Conservation (phyloP, 2,888 invertebrate genomes). For the Terebella lapidaria region DNA sequence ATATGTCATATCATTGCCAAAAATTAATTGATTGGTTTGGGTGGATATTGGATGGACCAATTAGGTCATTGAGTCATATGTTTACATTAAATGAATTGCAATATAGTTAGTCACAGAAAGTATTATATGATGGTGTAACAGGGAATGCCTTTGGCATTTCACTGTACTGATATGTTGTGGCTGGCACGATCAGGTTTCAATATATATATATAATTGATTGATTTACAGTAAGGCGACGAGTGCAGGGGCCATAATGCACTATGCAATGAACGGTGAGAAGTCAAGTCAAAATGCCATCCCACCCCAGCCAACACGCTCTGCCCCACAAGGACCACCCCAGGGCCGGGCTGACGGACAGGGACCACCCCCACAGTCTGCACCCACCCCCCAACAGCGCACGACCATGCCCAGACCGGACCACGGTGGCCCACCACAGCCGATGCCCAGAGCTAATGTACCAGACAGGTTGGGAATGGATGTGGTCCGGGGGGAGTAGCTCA, state of each 20-base stretch:
- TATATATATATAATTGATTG: no score
- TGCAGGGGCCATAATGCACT: constrained; percentile 40
- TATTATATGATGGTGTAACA: no score
- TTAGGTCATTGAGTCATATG: no score
- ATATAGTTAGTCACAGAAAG: no score
- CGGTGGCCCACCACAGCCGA: not conserved
- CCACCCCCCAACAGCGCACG: not conserved
- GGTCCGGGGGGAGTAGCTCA: no score
- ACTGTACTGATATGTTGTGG: no score
- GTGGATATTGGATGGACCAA: no score
- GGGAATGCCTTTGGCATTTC: no score
- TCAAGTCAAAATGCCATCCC: not conserved
- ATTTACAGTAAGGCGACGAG: constrained; percentile 35
- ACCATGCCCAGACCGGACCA: not conserved
- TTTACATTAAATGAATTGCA: no score
- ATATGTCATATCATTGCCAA: no score
- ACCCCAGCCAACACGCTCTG: not conserved
- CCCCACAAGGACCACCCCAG: not conserved
- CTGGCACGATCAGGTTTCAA: no score
- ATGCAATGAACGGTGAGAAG: constrained; percentile 38
- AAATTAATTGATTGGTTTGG: no score
- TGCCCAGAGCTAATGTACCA: not conserved
- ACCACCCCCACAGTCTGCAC: not conserved
- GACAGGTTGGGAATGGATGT: constrained; percentile 9
- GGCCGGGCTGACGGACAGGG: not conserved